These are phyloP conservation scores for Orestias chungarensis DNA, from an alignment of 2,797 vertebrate species.

Conservation along the genomic window DNA sequence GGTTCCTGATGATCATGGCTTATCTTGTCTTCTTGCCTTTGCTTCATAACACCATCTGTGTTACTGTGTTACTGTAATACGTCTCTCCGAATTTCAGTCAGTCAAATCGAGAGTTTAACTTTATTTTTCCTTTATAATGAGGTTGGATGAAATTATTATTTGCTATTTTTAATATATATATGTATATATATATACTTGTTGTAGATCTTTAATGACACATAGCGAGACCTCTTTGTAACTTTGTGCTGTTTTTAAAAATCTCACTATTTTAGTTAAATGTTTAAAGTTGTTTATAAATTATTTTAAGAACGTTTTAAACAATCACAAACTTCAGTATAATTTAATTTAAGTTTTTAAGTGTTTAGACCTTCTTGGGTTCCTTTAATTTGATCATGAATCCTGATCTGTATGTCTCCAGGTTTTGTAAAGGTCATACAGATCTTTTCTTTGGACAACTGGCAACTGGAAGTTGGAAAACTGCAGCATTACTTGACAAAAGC, in stretches of 20 bases:
- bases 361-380: neutral
- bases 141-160: slow-evolving; percentile 12
- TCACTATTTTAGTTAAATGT: neutral
- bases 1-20: slow-evolving; percentile 48
- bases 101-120: slow-evolving; percentile 3
- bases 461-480: neutral
- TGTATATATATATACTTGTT: too few species aligned
- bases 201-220: neutral
- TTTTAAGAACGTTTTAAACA: neutral
- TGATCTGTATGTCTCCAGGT: neutral
- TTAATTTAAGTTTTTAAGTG: neutral
- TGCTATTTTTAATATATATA: too few species aligned
- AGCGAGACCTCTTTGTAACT: neutral
- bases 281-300: too few species aligned
- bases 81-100: slow-evolving; percentile 13
- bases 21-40: slow-evolving; percentile 58
- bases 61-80: too few species aligned
- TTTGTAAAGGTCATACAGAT: neutral
- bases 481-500: neutral
- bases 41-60: slow-evolving; percentile 61
- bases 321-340: neutral
- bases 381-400: neutral
- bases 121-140: slow-evolving; percentile 10
- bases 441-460: neutral
- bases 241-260: neutral